Evolutionary conservation across 2,797 vertebrate species (phyloP).

Genomic region (Gallirallus australis): DNA sequence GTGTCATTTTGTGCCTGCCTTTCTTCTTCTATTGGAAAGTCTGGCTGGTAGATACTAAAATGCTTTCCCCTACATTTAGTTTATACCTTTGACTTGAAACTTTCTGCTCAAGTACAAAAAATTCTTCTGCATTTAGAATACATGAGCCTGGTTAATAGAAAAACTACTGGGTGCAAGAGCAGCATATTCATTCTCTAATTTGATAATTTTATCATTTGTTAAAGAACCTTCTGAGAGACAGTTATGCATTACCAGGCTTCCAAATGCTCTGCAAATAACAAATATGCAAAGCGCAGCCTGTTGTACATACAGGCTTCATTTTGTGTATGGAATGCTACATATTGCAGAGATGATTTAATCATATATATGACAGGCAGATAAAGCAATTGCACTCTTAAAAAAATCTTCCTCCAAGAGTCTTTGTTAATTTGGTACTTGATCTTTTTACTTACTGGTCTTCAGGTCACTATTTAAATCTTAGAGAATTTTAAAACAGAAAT

Average conservation of each 20-base stretch:
- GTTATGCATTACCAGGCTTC: constrained; percentile 29
- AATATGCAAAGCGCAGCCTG: neutral
- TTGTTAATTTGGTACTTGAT: constrained; percentile 52
- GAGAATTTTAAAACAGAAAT: constrained; percentile 56
- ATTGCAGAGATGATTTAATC: neutral
- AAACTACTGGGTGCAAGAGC: constrained; percentile 21
- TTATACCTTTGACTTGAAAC: constrained; percentile 33
- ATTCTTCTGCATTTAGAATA: constrained; percentile 41
- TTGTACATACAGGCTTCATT: neutral
- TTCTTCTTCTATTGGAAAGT: neutral
- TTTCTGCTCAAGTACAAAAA: neutral
- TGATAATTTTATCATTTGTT: constrained; percentile 54
- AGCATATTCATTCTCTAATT: constrained; percentile 49
- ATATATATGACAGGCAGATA: neutral
- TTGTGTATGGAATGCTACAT: neutral
- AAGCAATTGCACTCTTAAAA: neutral
- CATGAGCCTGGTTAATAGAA: constrained; percentile 26
- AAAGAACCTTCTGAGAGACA: constrained; percentile 58
- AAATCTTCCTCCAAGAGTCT: neutral
- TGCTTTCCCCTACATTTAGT: neutral
- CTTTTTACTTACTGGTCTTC: constrained; percentile 43
- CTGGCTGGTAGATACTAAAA: neutral
- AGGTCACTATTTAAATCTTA: constrained; percentile 49
- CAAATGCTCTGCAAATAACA: neutral
- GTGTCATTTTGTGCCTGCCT: neutral